These are phyloP conservation scores for Metridium senile DNA, from an alignment of 92 coral and sea anemone genomes.

Conservation along the genomic window DNA sequence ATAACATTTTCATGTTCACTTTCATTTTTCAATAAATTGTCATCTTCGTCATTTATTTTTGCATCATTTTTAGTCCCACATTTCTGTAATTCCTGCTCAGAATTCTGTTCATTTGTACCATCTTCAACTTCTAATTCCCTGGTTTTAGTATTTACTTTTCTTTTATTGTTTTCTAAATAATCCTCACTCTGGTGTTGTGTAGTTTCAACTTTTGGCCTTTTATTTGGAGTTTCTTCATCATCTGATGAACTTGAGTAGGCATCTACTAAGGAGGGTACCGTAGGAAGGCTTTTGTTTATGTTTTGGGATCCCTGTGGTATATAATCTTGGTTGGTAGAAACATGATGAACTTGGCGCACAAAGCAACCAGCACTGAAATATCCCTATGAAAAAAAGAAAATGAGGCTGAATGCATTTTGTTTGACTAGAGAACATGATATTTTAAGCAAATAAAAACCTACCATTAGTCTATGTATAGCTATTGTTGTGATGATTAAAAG, in stretches of 20 bases:
- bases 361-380: slow-evolving; percentile 92
- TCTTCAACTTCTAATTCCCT: not conserved
- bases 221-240: slow-evolving; percentile 20
- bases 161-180: not conserved
- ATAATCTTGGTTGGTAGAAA: slow-evolving; percentile 29
- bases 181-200: not conserved
- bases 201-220: not conserved
- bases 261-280: slow-evolving; percentile 12
- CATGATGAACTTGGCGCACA: slow-evolving; percentile 76
- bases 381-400: slow-evolving; percentile 53
- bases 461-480: too few relatives aligned
- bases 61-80: not conserved
- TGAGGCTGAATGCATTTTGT: too few relatives aligned
- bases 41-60: not conserved
- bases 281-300: not conserved
- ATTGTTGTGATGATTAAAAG: too few relatives aligned
- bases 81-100: too few relatives aligned
- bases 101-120: too few relatives aligned
- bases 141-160: not conserved
- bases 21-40: not conserved
- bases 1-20: not conserved
- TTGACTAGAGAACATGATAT: too few relatives aligned
- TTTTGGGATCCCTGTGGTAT: slow-evolving; percentile 11
- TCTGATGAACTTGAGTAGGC: slow-evolving; percentile 39
- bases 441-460: too few relatives aligned